Base-by-base conservation (phyloP, 2,888 invertebrate genomes). In the Nemotelus pantherinus region DNA sequence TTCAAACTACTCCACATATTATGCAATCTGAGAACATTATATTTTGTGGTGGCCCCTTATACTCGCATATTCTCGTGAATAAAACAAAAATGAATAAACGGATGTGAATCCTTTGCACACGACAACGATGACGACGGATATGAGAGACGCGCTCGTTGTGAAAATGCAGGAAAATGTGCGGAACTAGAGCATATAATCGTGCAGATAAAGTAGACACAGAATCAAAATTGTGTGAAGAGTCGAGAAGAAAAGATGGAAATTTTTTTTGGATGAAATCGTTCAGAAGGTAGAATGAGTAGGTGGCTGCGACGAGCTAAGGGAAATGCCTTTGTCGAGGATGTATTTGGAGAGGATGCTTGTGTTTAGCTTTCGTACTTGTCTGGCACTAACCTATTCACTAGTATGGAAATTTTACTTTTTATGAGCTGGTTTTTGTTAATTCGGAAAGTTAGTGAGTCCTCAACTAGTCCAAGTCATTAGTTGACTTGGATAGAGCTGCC, bases 61-160 rank as follows among this genome's bases (percentile, higher is more conserved):
- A 65, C 76, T 76, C 76, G 45, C 65, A 76, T 53, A 43, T 25
- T 25, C 25, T 25, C 25, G 65, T 48, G 76, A 76, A 76, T 76
- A 76, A 76, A 76, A 76, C 76, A 41, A 76, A 70, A 74, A 76
- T 76, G 76, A 64, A 65, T 76, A 76, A 76, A 76, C 64, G 76
- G 64, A 76, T 76, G 53, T 65, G 55, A 57, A 76, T 76, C 76
- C 76, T 63, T 72, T 72, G 58, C 72, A 72, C 58, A 57, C 45
- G 58, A 72, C 41, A 48, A 74, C 45, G n/a, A 72, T 25, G 25
- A 25, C 25, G 25, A 25, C 25, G 25, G 25, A 25, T 25, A 25
- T 25, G 25, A 25, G 25, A 58, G 39, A 50, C 48, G 50, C 48
- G 25, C 3, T 48, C 50, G 48, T 45, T 57, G 63, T 63, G 60